Evolutionary conservation across 2,888 invertebrate genomes (phyloP).

Genomic region (Chrysolina haemoptera): DNA sequence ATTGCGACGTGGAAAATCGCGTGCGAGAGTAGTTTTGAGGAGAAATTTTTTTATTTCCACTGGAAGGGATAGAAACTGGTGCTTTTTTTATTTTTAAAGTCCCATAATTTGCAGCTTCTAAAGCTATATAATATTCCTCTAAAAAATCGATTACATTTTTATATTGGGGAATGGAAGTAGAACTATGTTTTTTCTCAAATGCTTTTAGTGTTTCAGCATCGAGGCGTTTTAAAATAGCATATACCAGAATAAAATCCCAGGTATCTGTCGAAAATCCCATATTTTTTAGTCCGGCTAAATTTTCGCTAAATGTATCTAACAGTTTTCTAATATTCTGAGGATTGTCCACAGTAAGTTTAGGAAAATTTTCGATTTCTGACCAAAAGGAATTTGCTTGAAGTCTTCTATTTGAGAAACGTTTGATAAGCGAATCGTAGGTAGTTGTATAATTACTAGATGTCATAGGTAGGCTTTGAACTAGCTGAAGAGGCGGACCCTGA

Average conservation of each 20-base stretch:
- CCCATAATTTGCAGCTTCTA: background rate
- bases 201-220: constrained; percentile 4
- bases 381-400: background rate
- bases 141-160: too few relatives aligned
- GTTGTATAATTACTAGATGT: background rate
- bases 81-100: too few relatives aligned
- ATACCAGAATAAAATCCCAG: background rate
- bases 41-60: too few relatives aligned
- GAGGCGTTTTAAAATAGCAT: background rate
- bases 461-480: background rate
- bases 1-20: too few relatives aligned
- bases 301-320: constrained; percentile 15
- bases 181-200: too few relatives aligned
- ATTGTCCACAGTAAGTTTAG: constrained; percentile 10
- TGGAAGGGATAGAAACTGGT: too few relatives aligned
- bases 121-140: too few relatives aligned
- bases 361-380: background rate
- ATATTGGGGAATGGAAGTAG: too few relatives aligned
- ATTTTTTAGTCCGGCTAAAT: background rate
- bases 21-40: too few relatives aligned
- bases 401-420: background rate
- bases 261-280: too few relatives aligned
- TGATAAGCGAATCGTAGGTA: constrained; percentile 3
- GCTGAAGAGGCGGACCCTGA: background rate
- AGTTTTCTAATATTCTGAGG: background rate